Evolutionary conservation across 30 jellyfish, hydroid and myxozoan genomes (phyloP).

Genomic region (Aurelia aurita): DNA sequence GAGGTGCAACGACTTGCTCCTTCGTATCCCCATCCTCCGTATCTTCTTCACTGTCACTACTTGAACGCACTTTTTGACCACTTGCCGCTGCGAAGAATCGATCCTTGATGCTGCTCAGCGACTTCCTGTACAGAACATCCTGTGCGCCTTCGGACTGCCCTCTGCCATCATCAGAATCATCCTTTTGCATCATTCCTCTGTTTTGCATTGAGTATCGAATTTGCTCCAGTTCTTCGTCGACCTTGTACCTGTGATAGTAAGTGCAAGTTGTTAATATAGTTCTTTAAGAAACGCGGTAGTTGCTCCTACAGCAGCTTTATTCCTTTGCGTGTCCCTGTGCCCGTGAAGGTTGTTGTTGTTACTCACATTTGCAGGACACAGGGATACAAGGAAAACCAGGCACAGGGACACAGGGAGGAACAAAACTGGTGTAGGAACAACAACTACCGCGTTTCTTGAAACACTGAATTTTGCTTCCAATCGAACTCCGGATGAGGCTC

Average conservation of each 20-base stretch:
- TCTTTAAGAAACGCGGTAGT: too few species aligned
- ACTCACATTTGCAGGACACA: too few species aligned
- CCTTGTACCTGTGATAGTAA: conserved; percentile 15
- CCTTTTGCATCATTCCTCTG: conserved; percentile 46
- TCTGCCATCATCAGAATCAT: conserved; percentile 21
- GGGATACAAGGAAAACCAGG: too few species aligned
- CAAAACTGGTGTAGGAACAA: too few species aligned
- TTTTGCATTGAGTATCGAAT: conserved; percentile 47
- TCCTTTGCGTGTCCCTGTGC: too few species aligned
- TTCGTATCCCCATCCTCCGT: conserved; percentile 26
- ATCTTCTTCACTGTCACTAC: conserved; percentile 73
- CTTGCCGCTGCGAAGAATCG: conserved; percentile 76
- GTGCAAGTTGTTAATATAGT: too few species aligned
- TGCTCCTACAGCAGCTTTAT: too few species aligned
- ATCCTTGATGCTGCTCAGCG: conserved; percentile 65
- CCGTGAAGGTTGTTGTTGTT: too few species aligned
- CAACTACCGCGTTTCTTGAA: too few species aligned
- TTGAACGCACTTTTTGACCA: conserved; percentile 48
- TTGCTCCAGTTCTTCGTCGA: conserved; percentile 60
- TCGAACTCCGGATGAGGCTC: too few species aligned
- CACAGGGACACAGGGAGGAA: too few species aligned
- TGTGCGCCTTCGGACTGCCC: conserved; percentile 16
- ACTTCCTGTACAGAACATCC: conserved; percentile 58
- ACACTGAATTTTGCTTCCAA: too few species aligned
- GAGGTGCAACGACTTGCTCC: conserved; percentile 50